phyloP scores from a whole-genome alignment of 2,797 vertebrate genomes.

The Echiichthys vipera region DNA sequence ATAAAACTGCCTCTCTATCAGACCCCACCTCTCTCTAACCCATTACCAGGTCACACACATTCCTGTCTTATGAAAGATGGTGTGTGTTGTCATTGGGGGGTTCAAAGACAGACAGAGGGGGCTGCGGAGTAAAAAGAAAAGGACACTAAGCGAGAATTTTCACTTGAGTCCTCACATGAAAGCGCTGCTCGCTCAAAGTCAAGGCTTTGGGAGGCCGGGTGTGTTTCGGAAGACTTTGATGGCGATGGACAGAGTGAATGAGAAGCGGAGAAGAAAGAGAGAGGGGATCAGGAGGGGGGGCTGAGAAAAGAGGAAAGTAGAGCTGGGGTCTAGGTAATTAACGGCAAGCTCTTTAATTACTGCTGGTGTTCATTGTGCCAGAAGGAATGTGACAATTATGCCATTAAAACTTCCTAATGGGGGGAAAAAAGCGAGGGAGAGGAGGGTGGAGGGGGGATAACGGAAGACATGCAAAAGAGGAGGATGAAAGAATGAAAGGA shows the following conservation, averaged over 20 bases:
- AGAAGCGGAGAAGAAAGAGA: conserved; percentile 74
- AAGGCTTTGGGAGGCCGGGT: conserved; percentile 74
- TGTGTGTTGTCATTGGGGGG: conserved; percentile 79
- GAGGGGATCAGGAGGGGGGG: conserved; percentile 59
- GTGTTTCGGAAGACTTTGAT: conserved; percentile 78
- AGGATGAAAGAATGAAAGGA: conserved; percentile 80
- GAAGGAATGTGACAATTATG: conserved; percentile 86
- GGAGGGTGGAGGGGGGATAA: conserved; percentile 52
- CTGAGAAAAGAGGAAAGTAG: conserved; percentile 77
- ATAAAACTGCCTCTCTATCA: conserved; percentile 92
- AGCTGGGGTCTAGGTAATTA: conserved; percentile 84
- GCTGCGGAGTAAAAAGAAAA: conserved; percentile 64
- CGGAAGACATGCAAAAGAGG: conserved; percentile 80
- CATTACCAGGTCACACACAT: conserved; percentile 79
- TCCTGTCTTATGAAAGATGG: conserved; percentile 81
- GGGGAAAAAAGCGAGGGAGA: conserved; percentile 47
- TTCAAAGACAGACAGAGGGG: conserved; percentile 74
- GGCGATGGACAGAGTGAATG: conserved; percentile 69
- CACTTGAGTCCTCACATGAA: conserved; percentile 79
- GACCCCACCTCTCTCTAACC: conserved; percentile 75
- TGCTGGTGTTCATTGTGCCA: conserved; percentile 83
- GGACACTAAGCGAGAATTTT: conserved; percentile 75
- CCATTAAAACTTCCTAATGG: conserved; percentile 85
- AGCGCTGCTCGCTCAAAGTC: conserved; percentile 78
- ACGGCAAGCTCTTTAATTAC: conserved; percentile 85